Evolutionary conservation across 2,888 invertebrate genomes (phyloP), one percentile per base, ranked within the genome.

Genomic region (Meloe dianella): DNA sequence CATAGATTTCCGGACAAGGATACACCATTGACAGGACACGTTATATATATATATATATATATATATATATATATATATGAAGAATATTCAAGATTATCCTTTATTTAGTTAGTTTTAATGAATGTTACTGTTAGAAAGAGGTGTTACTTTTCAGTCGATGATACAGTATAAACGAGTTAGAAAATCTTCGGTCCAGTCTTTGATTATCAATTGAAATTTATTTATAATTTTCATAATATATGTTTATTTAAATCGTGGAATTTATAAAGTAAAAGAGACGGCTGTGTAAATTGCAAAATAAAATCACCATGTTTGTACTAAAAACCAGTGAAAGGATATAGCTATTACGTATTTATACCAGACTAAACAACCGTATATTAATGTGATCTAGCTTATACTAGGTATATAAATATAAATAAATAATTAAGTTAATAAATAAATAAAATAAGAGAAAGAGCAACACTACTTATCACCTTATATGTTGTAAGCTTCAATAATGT

Each of bases 311-410:
- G n/a, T 41, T 41, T n/a, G n/a, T 41, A 41, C 41, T 41, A 41
- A 41, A 47, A 20, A 47, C 17, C 38, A 47, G 47, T 47, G 47
- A 47, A 47, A 47, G 47, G 47, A 47, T 47, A 35, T 41, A 41
- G 20, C 3, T 47, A 47, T 47, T 47, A 9, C 47, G 47, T 47
- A 47, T 47, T 20, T 20, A 10, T 20, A 47, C 47, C 20, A 47
- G 47, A 47, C 47, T 47, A 47, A 47, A 47, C 47, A 47, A 47
- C 47, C 20, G 10, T 20, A 41, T n/a, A n/a, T 47, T 47, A 20
- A 20, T 47, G 20, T 20, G 20, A 9, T 47, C 20, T 47, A 47
- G 47, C 9, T 47, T 14, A 35, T 35, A 35, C 14, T 14, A 14
- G 14, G 14, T 14, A 47, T 47, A 47, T 20, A 20, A 9, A 10